Evolutionary conservation across 2,888 invertebrate genomes (phyloP), one percentile per base, ranked within the genome.

Genomic region (Harpalus rubripes): DNA sequence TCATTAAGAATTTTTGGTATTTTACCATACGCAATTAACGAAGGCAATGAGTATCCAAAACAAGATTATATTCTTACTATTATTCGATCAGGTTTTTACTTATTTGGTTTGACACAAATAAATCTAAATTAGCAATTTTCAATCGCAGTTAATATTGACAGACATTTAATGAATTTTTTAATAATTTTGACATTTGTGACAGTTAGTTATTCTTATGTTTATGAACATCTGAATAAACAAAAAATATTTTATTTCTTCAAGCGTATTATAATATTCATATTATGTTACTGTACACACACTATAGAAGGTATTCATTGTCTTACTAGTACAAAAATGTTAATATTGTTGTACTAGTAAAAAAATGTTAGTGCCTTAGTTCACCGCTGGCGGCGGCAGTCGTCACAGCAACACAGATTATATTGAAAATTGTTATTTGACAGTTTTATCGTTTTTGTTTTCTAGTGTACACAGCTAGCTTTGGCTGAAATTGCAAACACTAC

Each of bases 1-100:
- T 0, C 32, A n/a, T 68, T 16, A 26, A 68, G 68, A 68, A 0
- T 68, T 15, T 68, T 68, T 68, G 68, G 68, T 22, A 39, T 16
- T 15, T 2, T 68, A 15, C 26, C 68, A 39, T 68, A 68, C 32
- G n/a, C 39, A 68, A 15, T 68, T 15, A 32, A 68, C 32, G 6
- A 68, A 68, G 32, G 32, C 41, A 39, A 68, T 39, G 22, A 15
- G 0, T 32, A 39, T 68, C 0, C 12, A 68, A 68, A 39, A 39
- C 39, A 22, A 68, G 39, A 61, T 61, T 61, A 61, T 22, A 22
- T 61, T 22, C 8, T 6, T 2, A 22, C 22, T 22, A 10, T 61
- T 61, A 8, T 61, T 22, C 61, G 61, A 8, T 10, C 12, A 22
- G 7, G 16, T 22, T 10, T 61, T 22, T 68, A 32, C 32, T 10